phyloP scores from a whole-genome alignment of 2,888 invertebrate genomes.

The Campoletis raptor region DNA sequence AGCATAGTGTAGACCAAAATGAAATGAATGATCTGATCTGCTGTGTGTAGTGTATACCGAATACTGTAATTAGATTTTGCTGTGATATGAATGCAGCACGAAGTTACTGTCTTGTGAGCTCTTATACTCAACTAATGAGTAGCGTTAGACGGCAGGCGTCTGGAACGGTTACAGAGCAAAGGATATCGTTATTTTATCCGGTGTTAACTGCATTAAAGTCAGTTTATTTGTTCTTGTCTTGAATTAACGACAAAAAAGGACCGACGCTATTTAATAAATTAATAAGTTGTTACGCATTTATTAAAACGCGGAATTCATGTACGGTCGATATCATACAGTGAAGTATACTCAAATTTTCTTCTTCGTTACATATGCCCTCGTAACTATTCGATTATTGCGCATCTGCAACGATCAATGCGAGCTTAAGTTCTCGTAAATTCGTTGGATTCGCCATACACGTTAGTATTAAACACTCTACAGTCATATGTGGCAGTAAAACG shows the following conservation, averaged over 20 bases:
- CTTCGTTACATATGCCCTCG: conserved; percentile 50
- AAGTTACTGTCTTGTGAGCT: conserved; percentile 42
- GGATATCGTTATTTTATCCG: conserved; percentile 55
- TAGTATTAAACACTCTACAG: conserved; percentile 42
- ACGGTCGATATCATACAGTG: conserved; percentile 1
- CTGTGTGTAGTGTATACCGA: background rate
- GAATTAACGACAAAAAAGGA: conserved; percentile 52
- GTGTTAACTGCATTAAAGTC: conserved; percentile 43
- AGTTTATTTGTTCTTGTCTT: conserved; percentile 27
- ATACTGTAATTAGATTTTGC: background rate
- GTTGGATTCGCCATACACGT: conserved; percentile 53
- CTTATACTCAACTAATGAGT: conserved; percentile 60
- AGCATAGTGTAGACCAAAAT: background rate
- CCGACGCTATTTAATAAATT: conserved; percentile 63
- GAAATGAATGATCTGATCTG: background rate
- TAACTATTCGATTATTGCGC: conserved; percentile 68
- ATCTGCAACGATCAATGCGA: conserved; percentile 49
- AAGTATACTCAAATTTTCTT: conserved; percentile 44
- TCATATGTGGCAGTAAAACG: conserved; percentile 33
- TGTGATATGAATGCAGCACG: background rate
- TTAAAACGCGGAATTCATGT: conserved; percentile 35
- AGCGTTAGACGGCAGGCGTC: conserved; percentile 54
- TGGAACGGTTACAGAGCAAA: conserved; percentile 33
- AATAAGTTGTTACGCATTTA: conserved; percentile 59
- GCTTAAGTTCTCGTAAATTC: conserved; percentile 63